Evolutionary conservation across 2,888 invertebrate species (phyloP).

Genomic region (Lycocerus yunnanus): DNA sequence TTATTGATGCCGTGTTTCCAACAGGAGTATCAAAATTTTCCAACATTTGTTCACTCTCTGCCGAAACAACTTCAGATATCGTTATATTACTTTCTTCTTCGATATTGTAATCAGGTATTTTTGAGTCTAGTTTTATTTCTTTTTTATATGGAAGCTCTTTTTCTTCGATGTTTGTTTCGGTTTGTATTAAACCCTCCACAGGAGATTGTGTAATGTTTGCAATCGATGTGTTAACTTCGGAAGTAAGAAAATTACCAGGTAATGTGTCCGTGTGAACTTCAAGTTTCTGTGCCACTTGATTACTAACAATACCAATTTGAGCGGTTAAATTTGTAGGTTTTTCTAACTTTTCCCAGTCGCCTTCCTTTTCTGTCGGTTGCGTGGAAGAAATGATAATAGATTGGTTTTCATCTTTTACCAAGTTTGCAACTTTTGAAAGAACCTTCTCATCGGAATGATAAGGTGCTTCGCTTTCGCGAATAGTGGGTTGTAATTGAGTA

Average conservation of each 20-base stretch:
- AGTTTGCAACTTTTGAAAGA: constrained; percentile 50
- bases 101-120: background rate
- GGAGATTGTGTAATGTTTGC: constrained; percentile 45
- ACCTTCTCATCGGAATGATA: constrained; percentile 22
- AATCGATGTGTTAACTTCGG: constrained; percentile 39
- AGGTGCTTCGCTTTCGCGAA: constrained; percentile 40
- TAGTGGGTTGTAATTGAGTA: constrained; percentile 44
- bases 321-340: constrained; percentile 48
- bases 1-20: background rate
- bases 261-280: constrained; percentile 42
- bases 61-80: constrained; percentile 57
- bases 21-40: constrained; percentile 46
- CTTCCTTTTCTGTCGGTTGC: constrained; percentile 58
- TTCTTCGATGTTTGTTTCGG: constrained; percentile 49
- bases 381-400: constrained; percentile 57
- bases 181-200: constrained; percentile 46
- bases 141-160: constrained; percentile 33
- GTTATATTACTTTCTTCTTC: constrained; percentile 48
- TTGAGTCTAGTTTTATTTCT: background rate
- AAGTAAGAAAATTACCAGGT: constrained; percentile 36
- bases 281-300: constrained; percentile 51
- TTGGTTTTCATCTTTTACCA: constrained; percentile 51
- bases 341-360: constrained; percentile 47
- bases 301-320: constrained; percentile 43
- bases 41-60: constrained; percentile 57